phyloP scores from a whole-genome alignment of 2,888 invertebrate species.

The Sesia apiformis region DNA sequence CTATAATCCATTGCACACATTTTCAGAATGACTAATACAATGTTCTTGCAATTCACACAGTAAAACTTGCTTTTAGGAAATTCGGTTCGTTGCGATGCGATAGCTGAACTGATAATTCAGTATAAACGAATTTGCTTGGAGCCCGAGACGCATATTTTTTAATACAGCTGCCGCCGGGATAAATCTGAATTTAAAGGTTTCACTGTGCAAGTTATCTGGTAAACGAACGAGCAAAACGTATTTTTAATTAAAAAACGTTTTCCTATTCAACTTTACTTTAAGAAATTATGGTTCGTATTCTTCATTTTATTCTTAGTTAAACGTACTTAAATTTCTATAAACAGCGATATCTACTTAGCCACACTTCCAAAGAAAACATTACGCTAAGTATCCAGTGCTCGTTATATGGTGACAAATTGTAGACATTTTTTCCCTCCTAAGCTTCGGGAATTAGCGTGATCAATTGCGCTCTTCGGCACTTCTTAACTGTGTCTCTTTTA shows the following conservation, averaged over 20 bases:
- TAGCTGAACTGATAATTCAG: conserved; percentile 44
- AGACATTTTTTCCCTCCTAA: conserved; percentile 52
- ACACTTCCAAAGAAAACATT: conserved; percentile 18
- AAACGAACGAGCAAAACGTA: no score
- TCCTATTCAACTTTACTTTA: no score
- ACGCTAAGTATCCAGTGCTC: conserved; percentile 37
- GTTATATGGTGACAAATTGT: conserved; percentile 64
- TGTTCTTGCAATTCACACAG: conserved; percentile 39
- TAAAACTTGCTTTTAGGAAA: conserved; percentile 52
- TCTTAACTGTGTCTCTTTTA: conserved; percentile 34
- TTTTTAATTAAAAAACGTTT: no score
- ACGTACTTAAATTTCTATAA: background rate
- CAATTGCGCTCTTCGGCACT: conserved; percentile 59
- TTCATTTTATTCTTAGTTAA: background rate
- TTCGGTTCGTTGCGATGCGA: conserved; percentile 31
- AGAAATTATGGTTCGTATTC: no score
- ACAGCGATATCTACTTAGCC: background rate
- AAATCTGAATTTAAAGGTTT: conserved; percentile 27
- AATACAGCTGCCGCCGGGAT: conserved; percentile 16
- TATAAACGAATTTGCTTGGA: conserved; percentile 36
- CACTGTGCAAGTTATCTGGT: conserved; percentile 1
- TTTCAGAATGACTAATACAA: conserved; percentile 28
- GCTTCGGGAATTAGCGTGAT: conserved; percentile 64
- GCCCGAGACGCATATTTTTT: conserved; percentile 31
- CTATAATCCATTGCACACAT: conserved; percentile 16